Percentiles rank a stretch among this genome's conserved stretches.
These are phyloP conservation scores for Pomacea maculata DNA, from an alignment of 1,140 invertebrate genomes.

Conservation along the genomic window DNA sequence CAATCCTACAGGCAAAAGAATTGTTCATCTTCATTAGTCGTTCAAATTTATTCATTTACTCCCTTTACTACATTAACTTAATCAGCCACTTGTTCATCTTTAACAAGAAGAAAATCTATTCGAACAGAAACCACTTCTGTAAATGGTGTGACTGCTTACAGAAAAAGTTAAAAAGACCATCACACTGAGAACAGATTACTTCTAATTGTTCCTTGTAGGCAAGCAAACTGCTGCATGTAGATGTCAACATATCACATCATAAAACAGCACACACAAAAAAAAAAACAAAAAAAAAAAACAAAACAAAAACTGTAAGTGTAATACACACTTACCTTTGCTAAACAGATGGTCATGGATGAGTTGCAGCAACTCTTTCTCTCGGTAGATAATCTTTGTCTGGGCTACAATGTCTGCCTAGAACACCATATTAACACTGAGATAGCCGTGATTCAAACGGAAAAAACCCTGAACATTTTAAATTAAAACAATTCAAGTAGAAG, in stretches of 20 bases:
- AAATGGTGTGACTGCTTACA: too few relatives aligned
- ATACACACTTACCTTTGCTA: slow-evolving; percentile 72
- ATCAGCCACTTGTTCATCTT: too few relatives aligned
- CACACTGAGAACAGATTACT: too few relatives aligned
- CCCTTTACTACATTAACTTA: too few relatives aligned
- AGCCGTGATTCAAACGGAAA: not conserved
- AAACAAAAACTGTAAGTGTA: not conserved
- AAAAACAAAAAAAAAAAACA: not conserved
- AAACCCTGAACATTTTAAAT: not conserved
- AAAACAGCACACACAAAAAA: not conserved
- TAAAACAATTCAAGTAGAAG: not conserved
- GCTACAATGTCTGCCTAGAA: slow-evolving; percentile 90
- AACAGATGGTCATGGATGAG: slow-evolving; percentile 90
- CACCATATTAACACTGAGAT: not conserved
- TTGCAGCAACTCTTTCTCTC: slow-evolving; percentile 90
- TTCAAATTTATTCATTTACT: too few relatives aligned
- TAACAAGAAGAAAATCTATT: too few relatives aligned
- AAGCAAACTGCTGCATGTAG: too few relatives aligned
- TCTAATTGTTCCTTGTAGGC: too few relatives aligned
- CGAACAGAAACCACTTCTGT: too few relatives aligned
- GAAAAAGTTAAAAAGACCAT: too few relatives aligned
- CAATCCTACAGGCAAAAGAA: slow-evolving; percentile 34
- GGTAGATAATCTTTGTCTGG: slow-evolving; percentile 92
- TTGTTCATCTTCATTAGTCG: too few relatives aligned
- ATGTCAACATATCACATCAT: not conserved